Evolutionary conservation across 2,888 invertebrate genomes (phyloP).

Genomic region (Drosophila parthenogenetica): DNA sequence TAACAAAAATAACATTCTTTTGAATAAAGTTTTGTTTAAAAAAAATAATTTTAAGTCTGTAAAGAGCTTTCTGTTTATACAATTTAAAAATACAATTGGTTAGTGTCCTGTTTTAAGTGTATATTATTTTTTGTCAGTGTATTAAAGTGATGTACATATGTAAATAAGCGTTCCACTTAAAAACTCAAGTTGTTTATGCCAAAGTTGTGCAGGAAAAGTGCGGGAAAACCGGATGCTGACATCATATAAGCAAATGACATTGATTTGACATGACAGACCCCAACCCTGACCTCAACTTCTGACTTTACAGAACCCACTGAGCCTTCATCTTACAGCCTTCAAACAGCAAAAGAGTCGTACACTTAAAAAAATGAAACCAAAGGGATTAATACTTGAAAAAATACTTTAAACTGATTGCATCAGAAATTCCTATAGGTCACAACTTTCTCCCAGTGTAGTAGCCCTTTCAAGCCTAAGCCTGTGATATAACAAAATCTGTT

Average conservation of each 20-base stretch:
- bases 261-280: constrained; percentile 74
- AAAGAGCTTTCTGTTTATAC: no score
- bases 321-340: not conserved
- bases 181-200: constrained; percentile 68
- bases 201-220: constrained; percentile 1
- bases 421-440: no score
- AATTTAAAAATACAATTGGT: no score
- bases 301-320: not conserved
- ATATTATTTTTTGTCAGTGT: no score
- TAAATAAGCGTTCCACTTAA: constrained; percentile 61
- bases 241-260: constrained; percentile 78
- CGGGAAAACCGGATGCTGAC: constrained; percentile 59
- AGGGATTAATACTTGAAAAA: no score
- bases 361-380: not conserved
- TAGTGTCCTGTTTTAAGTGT: no score
- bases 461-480: constrained; percentile 12
- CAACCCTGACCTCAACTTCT: constrained; percentile 3
- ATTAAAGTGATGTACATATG: constrained; percentile 4
- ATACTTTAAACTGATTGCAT: no score
- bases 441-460: not conserved
- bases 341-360: not conserved
- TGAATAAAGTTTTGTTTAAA: no score
- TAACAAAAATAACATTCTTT: no score
- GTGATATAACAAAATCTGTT: constrained; percentile 72
- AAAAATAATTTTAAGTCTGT: no score